phyloP scores from a whole-genome alignment of 2,888 invertebrate species.

The Drosophila subquinaria region DNA sequence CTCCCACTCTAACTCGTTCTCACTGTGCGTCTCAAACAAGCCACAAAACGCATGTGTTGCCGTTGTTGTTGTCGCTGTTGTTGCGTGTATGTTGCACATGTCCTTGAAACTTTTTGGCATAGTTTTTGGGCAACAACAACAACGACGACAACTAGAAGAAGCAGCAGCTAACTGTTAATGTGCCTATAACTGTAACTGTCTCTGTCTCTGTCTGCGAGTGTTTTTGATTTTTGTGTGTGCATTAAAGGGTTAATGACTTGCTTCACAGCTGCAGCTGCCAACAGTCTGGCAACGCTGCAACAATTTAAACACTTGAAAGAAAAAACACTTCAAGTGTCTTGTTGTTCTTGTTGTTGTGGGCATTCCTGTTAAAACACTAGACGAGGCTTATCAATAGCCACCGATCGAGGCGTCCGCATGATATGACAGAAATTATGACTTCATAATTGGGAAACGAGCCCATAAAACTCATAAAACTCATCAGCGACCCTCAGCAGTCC shows the following conservation, averaged over 20 bases:
- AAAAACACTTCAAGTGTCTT: conserved; percentile 53
- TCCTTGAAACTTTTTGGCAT: conserved; percentile 86
- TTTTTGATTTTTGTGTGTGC: conserved; percentile 1
- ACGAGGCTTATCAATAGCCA: conserved; percentile 62
- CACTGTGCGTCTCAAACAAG: conserved; percentile 47
- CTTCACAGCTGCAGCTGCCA: conserved; percentile 14
- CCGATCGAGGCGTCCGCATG: conserved; percentile 67
- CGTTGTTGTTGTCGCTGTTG: conserved; percentile 49
- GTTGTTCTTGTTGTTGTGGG: neutral
- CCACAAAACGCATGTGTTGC: conserved; percentile 62
- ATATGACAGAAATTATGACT: conserved; percentile 78
- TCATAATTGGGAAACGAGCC: conserved; percentile 64
- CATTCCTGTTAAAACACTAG: conserved; percentile 40
- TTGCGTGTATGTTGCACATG: conserved; percentile 73
- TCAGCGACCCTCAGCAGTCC: conserved; percentile 17
- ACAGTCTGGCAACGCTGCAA: conserved; percentile 53
- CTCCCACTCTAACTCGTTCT: neutral
- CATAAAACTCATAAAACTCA: conserved; percentile 32
- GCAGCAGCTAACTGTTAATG: conserved; percentile 54
- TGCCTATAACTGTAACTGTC: conserved; percentile 50
- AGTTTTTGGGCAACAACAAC: conserved; percentile 75
- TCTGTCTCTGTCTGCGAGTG: conserved; percentile 14
- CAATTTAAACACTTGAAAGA: conserved; percentile 56
- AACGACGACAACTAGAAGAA: conserved; percentile 18
- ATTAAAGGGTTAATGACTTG: conserved; percentile 63